These are phyloP conservation scores for Lithodes maja DNA, from an alignment of 2,888 invertebrate genomes.

Conservation along the genomic window DNA sequence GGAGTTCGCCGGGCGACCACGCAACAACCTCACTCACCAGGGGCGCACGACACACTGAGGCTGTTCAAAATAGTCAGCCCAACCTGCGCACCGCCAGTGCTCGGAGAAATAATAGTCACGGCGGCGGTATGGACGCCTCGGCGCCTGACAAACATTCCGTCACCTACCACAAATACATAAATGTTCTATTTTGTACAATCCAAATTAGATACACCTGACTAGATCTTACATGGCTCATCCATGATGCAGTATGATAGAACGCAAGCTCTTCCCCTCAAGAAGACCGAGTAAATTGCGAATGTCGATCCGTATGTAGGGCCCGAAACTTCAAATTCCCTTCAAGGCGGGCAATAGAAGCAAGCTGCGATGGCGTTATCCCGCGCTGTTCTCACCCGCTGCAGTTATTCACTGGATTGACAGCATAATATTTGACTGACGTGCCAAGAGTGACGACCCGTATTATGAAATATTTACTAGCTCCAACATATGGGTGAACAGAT, in stretches of 20 bases:
- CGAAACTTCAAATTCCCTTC: no score
- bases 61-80: neutral
- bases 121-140: neutral
- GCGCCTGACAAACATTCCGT: neutral
- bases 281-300: no score
- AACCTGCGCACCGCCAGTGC: no score
- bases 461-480: no score
- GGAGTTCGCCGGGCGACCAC: neutral
- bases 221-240: no score
- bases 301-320: no score
- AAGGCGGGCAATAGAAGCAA: neutral
- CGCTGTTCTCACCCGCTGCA: neutral
- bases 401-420: neutral
- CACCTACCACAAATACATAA: no score
- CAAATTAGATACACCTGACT: no score
- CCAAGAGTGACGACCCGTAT: neutral
- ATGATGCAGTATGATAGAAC: no score
- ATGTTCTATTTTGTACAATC: no score
- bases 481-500: no score
- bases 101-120: neutral
- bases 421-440: neutral
- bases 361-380: neutral
- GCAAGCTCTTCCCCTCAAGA: no score
- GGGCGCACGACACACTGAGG: neutral
- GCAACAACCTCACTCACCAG: neutral